These are phyloP conservation scores for Invenusta paracnida DNA, from an alignment of 2,888 invertebrate genomes.

Conservation along the genomic window DNA sequence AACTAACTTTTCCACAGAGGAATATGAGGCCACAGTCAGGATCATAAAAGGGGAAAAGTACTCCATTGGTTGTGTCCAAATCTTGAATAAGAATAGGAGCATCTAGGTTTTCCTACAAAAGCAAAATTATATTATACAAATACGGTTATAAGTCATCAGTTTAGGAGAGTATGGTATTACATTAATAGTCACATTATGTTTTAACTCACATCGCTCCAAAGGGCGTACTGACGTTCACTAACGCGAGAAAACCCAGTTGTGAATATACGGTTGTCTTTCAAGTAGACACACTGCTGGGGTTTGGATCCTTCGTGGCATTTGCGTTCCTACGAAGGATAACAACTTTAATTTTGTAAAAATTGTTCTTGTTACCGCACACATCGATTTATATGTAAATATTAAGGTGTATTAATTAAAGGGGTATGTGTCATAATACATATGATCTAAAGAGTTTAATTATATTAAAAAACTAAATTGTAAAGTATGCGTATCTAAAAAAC, in stretches of 20 bases:
- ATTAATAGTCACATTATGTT: too few relatives aligned
- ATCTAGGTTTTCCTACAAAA: conserved; percentile 14
- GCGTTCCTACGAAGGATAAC: conserved; percentile 67
- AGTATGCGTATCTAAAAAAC: too few relatives aligned
- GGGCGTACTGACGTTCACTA: conserved; percentile 84
- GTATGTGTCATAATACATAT: too few relatives aligned
- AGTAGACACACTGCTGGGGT: conserved; percentile 68
- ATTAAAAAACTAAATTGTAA: too few relatives aligned
- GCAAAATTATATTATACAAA: background rate
- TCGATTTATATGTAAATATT: too few relatives aligned
- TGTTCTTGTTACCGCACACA: too few relatives aligned
- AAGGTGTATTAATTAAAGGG: too few relatives aligned
- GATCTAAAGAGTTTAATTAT: too few relatives aligned
- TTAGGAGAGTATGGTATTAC: too few relatives aligned
- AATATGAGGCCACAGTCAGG: conserved; percentile 80
- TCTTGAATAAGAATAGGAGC: conserved; percentile 55
- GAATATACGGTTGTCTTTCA: conserved; percentile 74
- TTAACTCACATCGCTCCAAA: conserved; percentile 65
- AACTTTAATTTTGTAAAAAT: too few relatives aligned
- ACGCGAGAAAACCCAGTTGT: conserved; percentile 88
- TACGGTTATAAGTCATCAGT: too few relatives aligned
- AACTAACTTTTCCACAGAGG: conserved; percentile 71
- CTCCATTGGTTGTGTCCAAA: conserved; percentile 65
- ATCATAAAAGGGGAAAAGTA: conserved; percentile 87
- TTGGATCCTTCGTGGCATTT: conserved; percentile 79